phyloP scores from a whole-genome alignment of 2,797 vertebrate species.

The Austrolebias charrua region DNA sequence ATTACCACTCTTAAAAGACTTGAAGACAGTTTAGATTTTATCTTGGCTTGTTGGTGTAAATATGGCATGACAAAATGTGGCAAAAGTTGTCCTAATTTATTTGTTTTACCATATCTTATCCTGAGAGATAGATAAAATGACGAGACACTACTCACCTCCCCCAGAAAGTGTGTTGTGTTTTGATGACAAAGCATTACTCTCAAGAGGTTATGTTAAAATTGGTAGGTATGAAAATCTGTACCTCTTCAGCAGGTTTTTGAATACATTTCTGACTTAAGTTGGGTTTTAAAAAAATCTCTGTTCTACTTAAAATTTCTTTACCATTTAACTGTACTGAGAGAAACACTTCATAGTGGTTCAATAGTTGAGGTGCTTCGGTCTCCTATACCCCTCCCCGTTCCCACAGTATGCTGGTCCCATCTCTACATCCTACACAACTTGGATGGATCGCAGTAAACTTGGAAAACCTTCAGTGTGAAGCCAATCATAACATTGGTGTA shows the following conservation, averaged over 20 bases:
- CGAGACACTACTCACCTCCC: no score
- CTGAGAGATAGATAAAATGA: constrained; percentile 19
- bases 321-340: no score
- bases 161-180: constrained; percentile 11
- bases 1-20: constrained; percentile 29
- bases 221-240: constrained; percentile 17
- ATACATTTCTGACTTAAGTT: constrained; percentile 38
- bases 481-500: no score
- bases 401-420: not conserved
- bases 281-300: constrained; percentile 46
- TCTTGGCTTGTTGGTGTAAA: constrained; percentile 25
- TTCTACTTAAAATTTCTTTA: no score
- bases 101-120: constrained; percentile 27
- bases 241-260: constrained; percentile 49
- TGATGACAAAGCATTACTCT: constrained; percentile 42
- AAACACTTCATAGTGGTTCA: no score
- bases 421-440: no score
- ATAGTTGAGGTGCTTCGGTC: no score
- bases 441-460: no score
- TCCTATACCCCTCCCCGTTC: no score
- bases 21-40: constrained; percentile 37
- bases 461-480: no score
- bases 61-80: constrained; percentile 5
- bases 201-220: constrained; percentile 43
- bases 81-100: constrained; percentile 2